Conservation (phyloP, 2,797 vertebrate species). For the Tokudaia tokunoshimensis region DNA sequence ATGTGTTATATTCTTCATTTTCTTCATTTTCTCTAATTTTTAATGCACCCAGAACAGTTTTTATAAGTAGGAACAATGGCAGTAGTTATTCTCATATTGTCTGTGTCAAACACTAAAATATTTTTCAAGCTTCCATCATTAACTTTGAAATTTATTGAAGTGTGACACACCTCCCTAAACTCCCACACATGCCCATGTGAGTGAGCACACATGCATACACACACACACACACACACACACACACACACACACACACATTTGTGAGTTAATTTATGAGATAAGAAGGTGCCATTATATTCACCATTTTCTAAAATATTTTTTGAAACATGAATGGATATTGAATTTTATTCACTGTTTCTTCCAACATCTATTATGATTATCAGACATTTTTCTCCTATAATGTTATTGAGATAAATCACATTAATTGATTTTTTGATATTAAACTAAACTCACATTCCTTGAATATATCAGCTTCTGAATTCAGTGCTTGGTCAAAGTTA, state of each 20-base stretch:
- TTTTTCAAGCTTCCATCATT: constrained; percentile 29
- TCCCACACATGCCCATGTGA: background rate
- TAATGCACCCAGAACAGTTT: background rate
- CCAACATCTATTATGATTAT: constrained; percentile 57
- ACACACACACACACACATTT: background rate
- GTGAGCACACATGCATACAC: background rate
- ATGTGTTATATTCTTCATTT: background rate
- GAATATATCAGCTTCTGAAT: constrained; percentile 25
- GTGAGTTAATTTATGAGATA: constrained; percentile 29
- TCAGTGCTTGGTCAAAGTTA: constrained; percentile 17
- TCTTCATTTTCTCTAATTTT: constrained; percentile 40
- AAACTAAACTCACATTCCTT: constrained; percentile 27
- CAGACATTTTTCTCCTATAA: constrained; percentile 59
- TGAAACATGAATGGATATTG: constrained; percentile 29
- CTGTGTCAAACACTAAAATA: background rate
- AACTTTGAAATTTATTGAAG: background rate
- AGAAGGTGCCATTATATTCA: background rate
- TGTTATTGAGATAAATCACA: constrained; percentile 60
- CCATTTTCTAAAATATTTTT: constrained; percentile 31
- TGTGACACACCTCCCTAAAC: background rate
- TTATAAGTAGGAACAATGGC: background rate
- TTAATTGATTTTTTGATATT: constrained; percentile 67
- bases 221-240: background rate
- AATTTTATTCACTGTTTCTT: constrained; percentile 57
- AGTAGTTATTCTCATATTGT: background rate